Base-by-base conservation (phyloP, 2,797 vertebrate genomes). In the Chromis chromis region DNA sequence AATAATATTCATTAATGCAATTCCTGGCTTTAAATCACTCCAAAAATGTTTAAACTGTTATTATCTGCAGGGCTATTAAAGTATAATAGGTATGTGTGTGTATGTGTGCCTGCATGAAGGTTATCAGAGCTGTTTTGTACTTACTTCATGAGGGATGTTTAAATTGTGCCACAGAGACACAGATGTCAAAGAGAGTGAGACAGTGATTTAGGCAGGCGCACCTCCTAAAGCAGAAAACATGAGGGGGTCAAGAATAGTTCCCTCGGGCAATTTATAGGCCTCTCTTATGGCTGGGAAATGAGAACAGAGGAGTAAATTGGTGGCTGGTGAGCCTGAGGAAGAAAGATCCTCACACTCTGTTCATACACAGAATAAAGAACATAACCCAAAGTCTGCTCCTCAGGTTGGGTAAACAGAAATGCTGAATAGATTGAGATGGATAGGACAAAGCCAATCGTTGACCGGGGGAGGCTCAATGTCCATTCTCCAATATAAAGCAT, bases 231-330 rank as follows among this genome's bases (percentile, higher is more conserved):
- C 78, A 89, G 84, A 70, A 83, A 83, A 86, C 76, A 85, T 12
- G 55, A 57, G 56, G 82, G 66, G 83, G 86, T 89, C 84, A 88
- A 73, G 70, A 90, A 78, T 73, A 74, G 74, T 69, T 85, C 81
- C 76, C 86, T 2, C 0, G 71, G 77, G 78, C 79, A 89, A 91
- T 91, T 92, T 91, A 90, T 83, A 85, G 79, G 69, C 76, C 64
- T 77, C 74, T 87, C 78, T 74, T 87, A 83, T 83, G 85, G 81
- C 77, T 82, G 71, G 84, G 75, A 85, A 89, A 89, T 88, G 82
- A 88, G 85, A 86, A 85, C 48, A 73, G 76, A 81, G 40, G 68
- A 78, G 79, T 81, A 88, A 90, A 91, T 92, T 90, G 86, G 70
- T 48, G 6, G 44, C 21, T 59, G 65, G 79, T 58, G 56, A 49